Evolutionary conservation across 2,797 vertebrate species (phyloP).

Genomic region (Carduelis carduelis): DNA sequence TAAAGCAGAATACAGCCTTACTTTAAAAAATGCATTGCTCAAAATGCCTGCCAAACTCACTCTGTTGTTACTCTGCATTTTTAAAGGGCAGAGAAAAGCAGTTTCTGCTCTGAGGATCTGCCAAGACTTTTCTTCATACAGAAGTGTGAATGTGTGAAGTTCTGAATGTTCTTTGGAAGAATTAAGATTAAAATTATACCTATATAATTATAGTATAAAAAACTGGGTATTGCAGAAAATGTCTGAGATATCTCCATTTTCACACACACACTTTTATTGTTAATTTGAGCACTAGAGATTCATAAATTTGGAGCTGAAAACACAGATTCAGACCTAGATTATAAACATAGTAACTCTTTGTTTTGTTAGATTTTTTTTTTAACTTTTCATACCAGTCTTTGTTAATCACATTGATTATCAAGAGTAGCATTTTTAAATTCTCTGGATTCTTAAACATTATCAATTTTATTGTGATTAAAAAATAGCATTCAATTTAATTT

Average conservation of each 20-base stretch:
- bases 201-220: neutral
- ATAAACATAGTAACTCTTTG: neutral
- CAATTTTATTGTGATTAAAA: neutral
- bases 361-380: fast-evolving
- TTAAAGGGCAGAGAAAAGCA: neutral
- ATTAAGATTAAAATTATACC: neutral
- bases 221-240: neutral
- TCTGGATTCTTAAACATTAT: neutral
- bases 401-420: neutral
- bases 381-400: neutral
- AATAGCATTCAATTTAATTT: neutral
- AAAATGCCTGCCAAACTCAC: neutral
- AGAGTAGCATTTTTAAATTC: neutral
- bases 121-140: neutral
- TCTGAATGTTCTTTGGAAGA: neutral
- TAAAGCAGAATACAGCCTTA: neutral
- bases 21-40: neutral
- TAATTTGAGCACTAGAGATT: neutral
- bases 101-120: neutral
- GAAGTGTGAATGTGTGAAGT: neutral
- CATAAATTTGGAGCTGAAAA: neutral
- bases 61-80: neutral
- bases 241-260: neutral
- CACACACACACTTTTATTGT: neutral
- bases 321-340: neutral